Base-by-base conservation (phyloP, 2,888 invertebrate genomes). In the Luperina testacea region DNA sequence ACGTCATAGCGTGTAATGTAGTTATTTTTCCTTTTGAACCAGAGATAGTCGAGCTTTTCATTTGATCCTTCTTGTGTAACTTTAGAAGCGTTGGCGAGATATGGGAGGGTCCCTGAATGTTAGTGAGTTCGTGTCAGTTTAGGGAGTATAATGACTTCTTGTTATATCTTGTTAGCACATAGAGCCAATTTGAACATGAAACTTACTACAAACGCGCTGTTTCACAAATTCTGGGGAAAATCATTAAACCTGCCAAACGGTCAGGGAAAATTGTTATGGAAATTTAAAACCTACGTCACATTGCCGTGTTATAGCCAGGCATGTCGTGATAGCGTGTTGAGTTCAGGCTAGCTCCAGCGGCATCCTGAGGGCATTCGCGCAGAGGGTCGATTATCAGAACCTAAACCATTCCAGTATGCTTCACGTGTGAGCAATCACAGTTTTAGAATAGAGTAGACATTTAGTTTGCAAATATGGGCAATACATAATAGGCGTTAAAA, bases 111-210 rank as follows among this genome's bases (percentile, higher is more conserved):
- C 38, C 3, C 20, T 24, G 38, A 81, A 68, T 42, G 3, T 68
- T 68, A 42, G 17, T 32, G 42, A 82, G 61, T 63, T 63, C 53
- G 38, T 61, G 67, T 63, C 68, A 42, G n/a, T 68, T 82, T 77
- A 38, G 71, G 38, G 27, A 17, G 17, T 53, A 9, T 57, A 57
- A 68, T 48, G 38, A 45, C 1, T 65, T 59, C 51, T 59, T 27
- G 38, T 59, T 42, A 51, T 42, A 8, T 51, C 13, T 11, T 64
- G 6, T 75, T 48, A 59, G 51, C n/a, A 64, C 15, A 42, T 45
- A 48, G 20, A 32, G 24, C 27, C 32, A 51, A 63, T 75, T 63
- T 75, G 38, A 53, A 74, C 17, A 61, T 61, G 61, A 61, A 27
- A 67, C 68, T 61, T n/a, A 13, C 5, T 27, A 57, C 63, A 64